These are phyloP conservation scores for Dicerorhinus sumatrensis DNA, from an alignment of 2,113 vertebrate genomes.

Conservation along the genomic window DNA sequence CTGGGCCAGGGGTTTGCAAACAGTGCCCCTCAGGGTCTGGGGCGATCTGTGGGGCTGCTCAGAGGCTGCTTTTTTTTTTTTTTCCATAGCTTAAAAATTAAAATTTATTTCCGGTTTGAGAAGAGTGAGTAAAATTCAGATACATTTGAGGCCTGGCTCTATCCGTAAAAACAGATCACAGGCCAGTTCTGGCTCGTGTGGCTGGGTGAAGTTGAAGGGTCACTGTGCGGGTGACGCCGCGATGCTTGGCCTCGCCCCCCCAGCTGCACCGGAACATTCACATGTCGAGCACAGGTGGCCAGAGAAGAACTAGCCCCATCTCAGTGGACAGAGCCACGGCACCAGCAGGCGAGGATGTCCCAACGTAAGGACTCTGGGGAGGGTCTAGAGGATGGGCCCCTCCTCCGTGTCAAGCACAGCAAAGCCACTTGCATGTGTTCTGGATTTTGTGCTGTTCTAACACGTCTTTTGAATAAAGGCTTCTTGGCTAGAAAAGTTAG, in stretches of 20 bases:
- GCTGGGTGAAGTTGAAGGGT: neutral
- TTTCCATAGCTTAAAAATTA: neutral
- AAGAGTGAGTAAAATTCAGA: neutral
- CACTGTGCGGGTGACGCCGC: neutral
- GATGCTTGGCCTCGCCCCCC: too few relatives aligned
- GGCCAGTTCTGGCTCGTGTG: neutral
- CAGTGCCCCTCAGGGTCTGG: neutral
- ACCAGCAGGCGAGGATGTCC: too few relatives aligned
- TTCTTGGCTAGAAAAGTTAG: neutral
- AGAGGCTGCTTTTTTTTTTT: neutral
- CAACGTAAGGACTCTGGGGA: accelerated
- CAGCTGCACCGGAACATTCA: neutral
- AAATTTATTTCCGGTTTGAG: neutral
- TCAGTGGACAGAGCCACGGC: neutral
- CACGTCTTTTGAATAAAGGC: neutral
- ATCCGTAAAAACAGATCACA: neutral
- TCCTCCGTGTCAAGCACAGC: neutral
- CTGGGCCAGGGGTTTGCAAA: neutral
- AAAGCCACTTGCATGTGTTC: neutral
- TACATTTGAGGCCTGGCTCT: neutral
- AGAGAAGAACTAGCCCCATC: neutral
- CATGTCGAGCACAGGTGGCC: neutral
- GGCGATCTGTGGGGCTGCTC: neutral
- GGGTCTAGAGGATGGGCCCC: neutral
- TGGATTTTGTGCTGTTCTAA: neutral